Percentiles rank a stretch among this genome's conserved stretches.
Evolutionary conservation across 2,888 invertebrate genomes (phyloP).

Genomic region (Sepiola atlantica): DNA sequence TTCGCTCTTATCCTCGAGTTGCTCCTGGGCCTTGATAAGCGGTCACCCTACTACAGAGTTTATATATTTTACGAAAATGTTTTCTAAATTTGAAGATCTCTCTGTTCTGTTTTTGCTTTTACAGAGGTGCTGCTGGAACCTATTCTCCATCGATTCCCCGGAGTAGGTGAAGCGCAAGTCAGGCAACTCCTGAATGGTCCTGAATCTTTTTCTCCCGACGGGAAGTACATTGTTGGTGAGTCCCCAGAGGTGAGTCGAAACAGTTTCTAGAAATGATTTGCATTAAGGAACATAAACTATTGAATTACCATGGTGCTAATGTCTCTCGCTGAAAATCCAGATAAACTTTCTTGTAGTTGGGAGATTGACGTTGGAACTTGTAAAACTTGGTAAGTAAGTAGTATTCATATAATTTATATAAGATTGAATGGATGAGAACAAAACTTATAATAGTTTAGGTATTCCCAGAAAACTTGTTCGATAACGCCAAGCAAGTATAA

Average conservation of each 20-base stretch:
- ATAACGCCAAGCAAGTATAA: too few species aligned
- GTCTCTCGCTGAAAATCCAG: too few species aligned
- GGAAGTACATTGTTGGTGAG: slow-evolving; percentile 95
- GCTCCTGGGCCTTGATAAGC: neutral
- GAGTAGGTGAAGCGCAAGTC: slow-evolving; percentile 83
- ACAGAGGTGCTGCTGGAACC: slow-evolving; percentile 86
- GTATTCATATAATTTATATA: too few species aligned
- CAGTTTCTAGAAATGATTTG: neutral
- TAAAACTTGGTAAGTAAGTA: too few species aligned
- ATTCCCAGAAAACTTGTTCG: too few species aligned
- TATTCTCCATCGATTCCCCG: slow-evolving; percentile 87
- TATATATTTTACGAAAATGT: neutral
- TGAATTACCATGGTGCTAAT: too few species aligned
- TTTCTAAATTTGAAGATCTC: neutral
- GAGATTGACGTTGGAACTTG: too few species aligned
- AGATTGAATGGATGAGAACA: too few species aligned
- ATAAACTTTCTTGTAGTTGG: too few species aligned
- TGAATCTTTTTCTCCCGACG: slow-evolving; percentile 97
- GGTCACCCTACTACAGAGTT: neutral
- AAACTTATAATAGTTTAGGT: too few species aligned
- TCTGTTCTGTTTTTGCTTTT: neutral
- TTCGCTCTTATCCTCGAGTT: neutral
- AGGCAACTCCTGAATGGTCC: slow-evolving; percentile 90
- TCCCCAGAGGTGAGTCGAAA: slow-evolving; percentile 85
- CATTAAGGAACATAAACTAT: too few species aligned